Conservation (phyloP, 2,797 vertebrate species). For the Urocyon cinereoargenteus region DNA sequence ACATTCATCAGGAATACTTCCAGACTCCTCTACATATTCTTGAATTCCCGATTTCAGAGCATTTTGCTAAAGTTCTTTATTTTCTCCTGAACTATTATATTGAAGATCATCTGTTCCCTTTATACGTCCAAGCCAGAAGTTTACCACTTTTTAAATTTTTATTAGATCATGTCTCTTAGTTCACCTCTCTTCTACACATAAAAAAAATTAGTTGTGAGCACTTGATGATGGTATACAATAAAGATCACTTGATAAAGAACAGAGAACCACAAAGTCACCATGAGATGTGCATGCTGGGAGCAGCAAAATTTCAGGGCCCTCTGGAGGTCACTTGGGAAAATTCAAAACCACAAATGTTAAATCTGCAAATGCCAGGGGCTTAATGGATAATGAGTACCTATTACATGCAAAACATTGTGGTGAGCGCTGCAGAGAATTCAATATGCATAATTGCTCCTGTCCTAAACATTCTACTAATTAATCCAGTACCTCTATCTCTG, state of each 20-base stretch:
- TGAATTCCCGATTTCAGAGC: constrained; percentile 1
- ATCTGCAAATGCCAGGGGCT: background rate
- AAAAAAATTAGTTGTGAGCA: constrained; percentile 2
- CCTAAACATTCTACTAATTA: constrained; percentile 58
- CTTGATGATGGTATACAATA: background rate
- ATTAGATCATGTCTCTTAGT: background rate
- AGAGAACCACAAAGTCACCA: background rate
- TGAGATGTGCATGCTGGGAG: background rate
- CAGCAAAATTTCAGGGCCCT: background rate
- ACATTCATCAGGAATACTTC: background rate
- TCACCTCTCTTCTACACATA: background rate
- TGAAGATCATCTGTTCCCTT: constrained; percentile 18
- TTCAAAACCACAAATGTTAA: constrained; percentile 40
- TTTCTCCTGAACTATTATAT: constrained; percentile 11
- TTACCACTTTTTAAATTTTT: background rate
- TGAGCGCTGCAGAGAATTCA: background rate
- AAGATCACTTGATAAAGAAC: background rate
- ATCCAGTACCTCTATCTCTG: background rate
- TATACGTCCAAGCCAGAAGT: background rate
- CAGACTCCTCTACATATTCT: background rate
- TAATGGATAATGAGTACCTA: background rate
- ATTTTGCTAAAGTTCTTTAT: background rate
- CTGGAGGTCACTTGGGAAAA: constrained; percentile 38
- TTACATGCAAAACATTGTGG: background rate
- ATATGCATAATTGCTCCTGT: background rate